Evolutionary conservation across 2,797 vertebrate genomes (phyloP), one percentile per base, ranked within the genome.

Genomic region (Acrossocheilus fasciatus): DNA sequence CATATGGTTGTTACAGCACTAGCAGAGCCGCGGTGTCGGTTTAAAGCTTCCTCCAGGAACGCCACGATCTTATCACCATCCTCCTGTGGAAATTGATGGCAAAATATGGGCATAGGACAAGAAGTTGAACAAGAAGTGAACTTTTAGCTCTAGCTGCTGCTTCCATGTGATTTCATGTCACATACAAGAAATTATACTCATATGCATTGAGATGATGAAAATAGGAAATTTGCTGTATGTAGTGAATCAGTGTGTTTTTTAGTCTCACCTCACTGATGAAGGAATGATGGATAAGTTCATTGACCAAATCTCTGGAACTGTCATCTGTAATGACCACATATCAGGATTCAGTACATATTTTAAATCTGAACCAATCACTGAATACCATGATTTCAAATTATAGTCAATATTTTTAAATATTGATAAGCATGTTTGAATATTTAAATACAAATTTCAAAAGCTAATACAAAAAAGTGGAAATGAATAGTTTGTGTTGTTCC

Each of bases 191-290:
- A 45, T 26, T 0, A 80, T 8, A 64, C 18, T 39, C 15, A 74
- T 34, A 50, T 50, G 45, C 45, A 34, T 45, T 45, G 30, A 76
- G 47, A 77, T 41, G 52, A 41, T 17, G 11, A 54, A 36, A 36
- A 36, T 36, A 34, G 30, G 47, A 84, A 23, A 73, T 23, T 4
- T 39, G 50, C 34, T 39, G 6, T 57, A 36, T 20, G 73, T 30
- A 30, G 14, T 50, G 45, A 50, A 45, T 68, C 1, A 2, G 26
- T 76, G 17, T 23, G 4, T 30, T 14, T 59, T 57, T 59, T 20
- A 70, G 90, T 90, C 86, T 72, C 87, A 97, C 96, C 96, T 96
- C 96, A 0, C 95, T 95, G 90, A 97, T 95, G 86, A 97, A 97
- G 50, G 96, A 96, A 0, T 96, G 96, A 30, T 96, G 95, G 79